Base-by-base conservation (phyloP, 2,797 vertebrate genomes). In the Oreonectes daqikongensis region DNA sequence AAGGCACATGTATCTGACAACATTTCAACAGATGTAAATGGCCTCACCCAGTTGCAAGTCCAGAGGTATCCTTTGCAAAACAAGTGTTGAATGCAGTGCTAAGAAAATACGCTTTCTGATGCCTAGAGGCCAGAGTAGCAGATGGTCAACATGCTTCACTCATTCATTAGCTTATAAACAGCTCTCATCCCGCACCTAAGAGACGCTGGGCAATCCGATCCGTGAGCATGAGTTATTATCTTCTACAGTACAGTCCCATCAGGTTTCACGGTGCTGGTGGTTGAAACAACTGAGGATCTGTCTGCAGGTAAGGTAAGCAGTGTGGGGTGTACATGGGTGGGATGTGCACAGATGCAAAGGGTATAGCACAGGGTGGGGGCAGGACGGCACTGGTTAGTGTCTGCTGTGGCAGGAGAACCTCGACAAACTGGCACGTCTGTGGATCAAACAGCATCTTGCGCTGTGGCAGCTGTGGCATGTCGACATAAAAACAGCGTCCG, bases 391-490 rank as follows among this genome's bases (percentile, higher is more conserved):
- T 87, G 0, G 88, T 83, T 1, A 76, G 71, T 4, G 86, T 84
- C 22, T 84, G 88, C 0, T 88, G 89, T 1, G 94, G 93, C 30
- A 95, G 79, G 64, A 95, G 81, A 44, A 97, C 95, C 83, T 96
- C 93, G 52, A 97, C 87, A 11, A 94, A 96, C 77, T 94, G 94
- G 67, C 95, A 94, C 0, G 94, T 96, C 85, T 97, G 94, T 0
- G 95, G 95, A 82, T 96, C 95, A 0, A 95, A 92, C 78, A 97
- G 90, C 1, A 92, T 90, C 77, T 95, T 94, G 61, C 92, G 89
- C 80, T 93, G 92, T 30, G 91, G 90, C 69, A 91, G 92, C 22
- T 88, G 85, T 0, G 92, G 91, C 0, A 84, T 78, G 79, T 94
- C 92, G 82, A 95, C 68, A 17, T 92, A 93, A 85, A 95, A 94